phyloP scores from a whole-genome alignment of 2,888 invertebrate species.

The Lottia scabra region DNA sequence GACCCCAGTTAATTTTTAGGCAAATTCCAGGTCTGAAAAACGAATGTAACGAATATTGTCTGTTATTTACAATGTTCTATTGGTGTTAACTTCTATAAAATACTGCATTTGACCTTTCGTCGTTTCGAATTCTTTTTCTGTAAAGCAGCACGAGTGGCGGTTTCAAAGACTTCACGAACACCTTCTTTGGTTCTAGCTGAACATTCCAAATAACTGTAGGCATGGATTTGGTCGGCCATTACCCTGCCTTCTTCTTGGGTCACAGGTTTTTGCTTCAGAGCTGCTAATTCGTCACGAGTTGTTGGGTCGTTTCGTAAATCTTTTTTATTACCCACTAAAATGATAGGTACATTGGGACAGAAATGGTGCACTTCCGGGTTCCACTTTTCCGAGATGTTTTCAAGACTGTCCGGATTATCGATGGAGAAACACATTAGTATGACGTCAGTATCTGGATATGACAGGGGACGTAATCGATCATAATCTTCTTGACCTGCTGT shows the following conservation, averaged over 20 bases:
- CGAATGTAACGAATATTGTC: too few relatives aligned
- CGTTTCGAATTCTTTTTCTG: conserved; percentile 77
- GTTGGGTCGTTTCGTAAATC: conserved; percentile 72
- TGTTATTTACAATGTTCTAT: too few relatives aligned
- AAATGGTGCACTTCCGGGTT: conserved; percentile 94
- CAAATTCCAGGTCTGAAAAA: too few relatives aligned
- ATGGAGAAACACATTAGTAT: conserved; percentile 99
- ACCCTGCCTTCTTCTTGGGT: conserved; percentile 96
- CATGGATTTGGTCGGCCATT: conserved; percentile 98
- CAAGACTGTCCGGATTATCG: conserved; percentile 98
- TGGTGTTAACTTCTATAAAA: too few relatives aligned
- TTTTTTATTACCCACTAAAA: conserved; percentile 95
- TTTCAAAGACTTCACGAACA: conserved; percentile 98
- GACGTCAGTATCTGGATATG: conserved; percentile 98
- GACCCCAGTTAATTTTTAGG: too few relatives aligned
- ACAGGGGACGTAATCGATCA: conserved; percentile 93
- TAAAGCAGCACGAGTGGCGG: conserved; percentile 96
- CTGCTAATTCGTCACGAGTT: conserved; percentile 78
- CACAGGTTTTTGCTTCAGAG: conserved; percentile 99
- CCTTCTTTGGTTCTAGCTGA: conserved; percentile 99
- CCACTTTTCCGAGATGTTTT: conserved; percentile 99
- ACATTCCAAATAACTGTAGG: conserved; percentile 98
- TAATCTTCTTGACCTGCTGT: conserved; percentile 98
- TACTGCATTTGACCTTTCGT: not conserved
- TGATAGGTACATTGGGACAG: conserved; percentile 98